Evolutionary conservation across 2,797 vertebrate genomes (phyloP).

Genomic region (Micropoecilia bifurca): DNA sequence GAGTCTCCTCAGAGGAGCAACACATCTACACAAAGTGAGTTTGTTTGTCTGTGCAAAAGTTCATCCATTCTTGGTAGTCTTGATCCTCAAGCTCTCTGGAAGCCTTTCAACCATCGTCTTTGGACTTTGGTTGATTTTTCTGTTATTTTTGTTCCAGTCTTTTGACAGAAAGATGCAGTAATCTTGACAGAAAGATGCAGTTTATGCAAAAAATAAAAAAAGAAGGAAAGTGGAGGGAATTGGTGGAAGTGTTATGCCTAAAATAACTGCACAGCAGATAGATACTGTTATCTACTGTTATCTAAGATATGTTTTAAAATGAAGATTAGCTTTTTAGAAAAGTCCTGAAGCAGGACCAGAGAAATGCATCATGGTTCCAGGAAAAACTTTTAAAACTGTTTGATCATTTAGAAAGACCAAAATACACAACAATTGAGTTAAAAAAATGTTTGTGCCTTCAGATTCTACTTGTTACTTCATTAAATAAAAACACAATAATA

Average conservation of each 20-base stretch:
- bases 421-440: background rate
- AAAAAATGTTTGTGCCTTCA: background rate
- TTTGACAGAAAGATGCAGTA: background rate
- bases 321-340: background rate
- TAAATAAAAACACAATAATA: background rate
- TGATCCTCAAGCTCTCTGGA: background rate
- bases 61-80: background rate
- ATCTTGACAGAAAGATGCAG: background rate
- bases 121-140: background rate
- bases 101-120: background rate
- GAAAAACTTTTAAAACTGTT: background rate
- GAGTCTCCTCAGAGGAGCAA: constrained; percentile 87
- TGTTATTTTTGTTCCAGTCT: background rate
- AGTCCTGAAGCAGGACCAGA: background rate
- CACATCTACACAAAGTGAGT: constrained; percentile 72
- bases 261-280: background rate
- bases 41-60: background rate
- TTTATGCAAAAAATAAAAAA: background rate
- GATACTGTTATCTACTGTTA: background rate
- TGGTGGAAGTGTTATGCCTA: background rate
- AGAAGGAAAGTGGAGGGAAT: background rate
- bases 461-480: background rate
- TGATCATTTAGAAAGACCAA: background rate
- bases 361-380: background rate
- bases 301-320: background rate